phyloP scores from a whole-genome alignment of 1,140 invertebrate species.

The Drosophila pruinosa region DNA sequence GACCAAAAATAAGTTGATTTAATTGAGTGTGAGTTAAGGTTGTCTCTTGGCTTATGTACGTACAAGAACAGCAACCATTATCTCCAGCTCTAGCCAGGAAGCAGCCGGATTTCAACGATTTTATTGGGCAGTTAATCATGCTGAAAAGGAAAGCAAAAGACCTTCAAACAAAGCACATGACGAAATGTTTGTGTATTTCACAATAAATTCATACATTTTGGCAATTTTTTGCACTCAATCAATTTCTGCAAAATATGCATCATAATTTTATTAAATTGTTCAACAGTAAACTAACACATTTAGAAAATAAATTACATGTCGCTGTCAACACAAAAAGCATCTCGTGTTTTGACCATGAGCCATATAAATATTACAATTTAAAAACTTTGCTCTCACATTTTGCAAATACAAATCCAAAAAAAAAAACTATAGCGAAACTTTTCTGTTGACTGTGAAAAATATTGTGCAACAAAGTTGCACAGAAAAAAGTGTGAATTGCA shows the following conservation, averaged over 20 bases:
- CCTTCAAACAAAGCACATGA: background rate
- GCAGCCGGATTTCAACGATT: slow-evolving; percentile 25
- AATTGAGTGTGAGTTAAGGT: slow-evolving; percentile 69
- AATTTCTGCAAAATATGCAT: background rate
- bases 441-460: slow-evolving; percentile 59
- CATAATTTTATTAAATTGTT: slow-evolving; percentile 3
- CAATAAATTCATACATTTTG: background rate
- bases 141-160: background rate
- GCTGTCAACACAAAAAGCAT: slow-evolving; percentile 25
- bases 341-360: slow-evolving; percentile 50
- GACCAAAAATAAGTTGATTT: slow-evolving; percentile 77
- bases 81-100: slow-evolving; percentile 22
- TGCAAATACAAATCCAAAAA: slow-evolving; percentile 20
- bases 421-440: slow-evolving; percentile 40
- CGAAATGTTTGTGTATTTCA: background rate
- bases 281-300: slow-evolving; percentile 21
- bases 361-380: slow-evolving; percentile 63
- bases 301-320: slow-evolving; percentile 47
- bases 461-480: slow-evolving; percentile 44
- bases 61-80: slow-evolving; percentile 11
- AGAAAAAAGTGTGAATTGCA: slow-evolving; percentile 48
- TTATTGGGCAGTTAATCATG: slow-evolving; percentile 40
- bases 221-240: background rate
- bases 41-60: slow-evolving; percentile 24
- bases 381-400: slow-evolving; percentile 36